Base-by-base conservation (phyloP, 2,113 vertebrate species). In the Ptyas mucosa region DNA sequence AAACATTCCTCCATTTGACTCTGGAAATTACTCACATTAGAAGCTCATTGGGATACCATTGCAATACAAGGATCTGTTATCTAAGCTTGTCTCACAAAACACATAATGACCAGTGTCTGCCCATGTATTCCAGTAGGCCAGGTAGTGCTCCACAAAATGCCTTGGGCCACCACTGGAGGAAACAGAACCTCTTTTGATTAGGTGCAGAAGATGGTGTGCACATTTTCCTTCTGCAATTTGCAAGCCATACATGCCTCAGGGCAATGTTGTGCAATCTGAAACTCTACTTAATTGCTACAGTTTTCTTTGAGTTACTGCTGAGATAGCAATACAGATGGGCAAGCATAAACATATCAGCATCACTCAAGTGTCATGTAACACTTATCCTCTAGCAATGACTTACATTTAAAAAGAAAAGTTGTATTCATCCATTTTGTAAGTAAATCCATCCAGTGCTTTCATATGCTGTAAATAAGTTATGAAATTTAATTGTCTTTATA, bases 271-370 rank as follows among this genome's bases (percentile, higher is more conserved):
- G 88, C 24, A 87, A 86, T 90, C 93, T 93, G 85, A 3, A 91
- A 93, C 88, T 93, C 75, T 91, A 81, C 81, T 58, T 46, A 24
- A 85, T 93, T 69, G 24, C 6, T 55, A 92, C 6, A 87, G 24
- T 92, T 1, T 93, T 91, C 93, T 96, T 93, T 94, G 58, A 58
- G 1, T 89, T 57, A 94, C 49, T 95, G 92, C 93, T 97, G 94
- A 94, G 92, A 90, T 87, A 89, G 18, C 86, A 90, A 58, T 95
- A 91, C 43, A 20, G 91, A 52, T 85, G 3, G 64, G 29, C 61
- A 93, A 43, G 61, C 53, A 61, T 46, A 89, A 69, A 87, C 8
- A 91, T 57, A 18, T 91, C 90, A 94, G 29, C 91, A 87, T 90
- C 94, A 87, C 54, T 94, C 4, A 34, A 91, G 91, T 89, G 92